Evolutionary conservation across 2,797 vertebrate genomes (phyloP), one percentile per base, ranked within the genome.

Genomic region (Chanos chanos): DNA sequence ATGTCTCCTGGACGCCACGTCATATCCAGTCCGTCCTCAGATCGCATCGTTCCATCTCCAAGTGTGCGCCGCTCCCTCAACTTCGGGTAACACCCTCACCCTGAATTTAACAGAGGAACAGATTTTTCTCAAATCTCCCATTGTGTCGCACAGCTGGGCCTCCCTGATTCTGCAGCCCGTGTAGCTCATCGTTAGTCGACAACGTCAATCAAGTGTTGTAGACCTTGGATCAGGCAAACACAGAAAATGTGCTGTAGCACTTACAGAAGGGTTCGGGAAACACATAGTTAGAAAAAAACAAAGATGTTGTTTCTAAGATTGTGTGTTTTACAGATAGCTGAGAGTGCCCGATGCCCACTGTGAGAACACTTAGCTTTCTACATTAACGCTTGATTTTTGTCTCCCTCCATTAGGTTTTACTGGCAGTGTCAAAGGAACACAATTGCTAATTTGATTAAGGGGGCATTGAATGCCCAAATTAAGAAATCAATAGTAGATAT

Each of bases 1-100:
- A 99, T 99, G 96, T 99, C 97, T 55, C 97, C 96, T 0, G 97
- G 96, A 45, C 94, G 97, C 15, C 97, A 97, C 12, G 91, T 99
- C 72, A 93, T 97, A 77, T 90, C 93, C 10, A 98, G 92, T 76
- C 90, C 94, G 0, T 93, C 95, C 0, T 81, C 92, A 16, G 96
- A 99, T 44, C 90, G 97, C 75, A 94, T 98, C 68, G 92, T 76
- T 60, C 92, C 91, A 7, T 89, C 94, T 6, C 89, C 94, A 34
- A 94, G 78, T 31, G 90, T 94, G 62, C 91, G 96, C 7, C 94
- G 95, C 52, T 72, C 86, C 34, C 90, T 98, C 48, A 97, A 90
- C 86, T 99, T 98, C 84, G 91, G 94, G 94, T 98, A 81, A 81
- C 84, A 6, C 31, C 53, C 27, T 37, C 36, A n/a, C 61, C 5